These are phyloP conservation scores for Astyanax mexicanus DNA, from an alignment of 2,797 vertebrate genomes.

Conservation along the genomic window DNA sequence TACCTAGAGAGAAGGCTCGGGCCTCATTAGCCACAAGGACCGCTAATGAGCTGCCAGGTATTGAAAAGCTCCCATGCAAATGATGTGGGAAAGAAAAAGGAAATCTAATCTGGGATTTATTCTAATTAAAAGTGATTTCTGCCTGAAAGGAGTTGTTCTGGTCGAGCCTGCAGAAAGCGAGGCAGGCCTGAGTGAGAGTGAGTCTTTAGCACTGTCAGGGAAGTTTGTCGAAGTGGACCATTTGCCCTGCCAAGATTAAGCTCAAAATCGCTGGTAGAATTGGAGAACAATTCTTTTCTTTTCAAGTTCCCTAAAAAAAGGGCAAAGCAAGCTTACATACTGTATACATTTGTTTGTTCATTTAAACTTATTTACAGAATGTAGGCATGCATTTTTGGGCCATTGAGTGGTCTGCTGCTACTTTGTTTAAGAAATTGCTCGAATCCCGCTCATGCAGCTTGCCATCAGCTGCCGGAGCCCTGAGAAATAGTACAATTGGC, in stretches of 20 bases:
- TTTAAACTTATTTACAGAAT: too few relatives aligned
- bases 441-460: too few relatives aligned
- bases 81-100: constrained; percentile 65
- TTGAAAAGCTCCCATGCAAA: constrained; percentile 70
- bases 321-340: too few relatives aligned
- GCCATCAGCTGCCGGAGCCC: too few relatives aligned
- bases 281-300: not conserved
- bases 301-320: too few relatives aligned
- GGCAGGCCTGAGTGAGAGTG: not conserved
- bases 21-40: constrained; percentile 65
- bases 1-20: constrained; percentile 61
- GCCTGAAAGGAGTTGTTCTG: constrained; percentile 69
- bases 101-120: constrained; percentile 77
- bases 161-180: constrained; percentile 45
- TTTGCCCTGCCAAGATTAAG: not conserved
- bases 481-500: too few relatives aligned
- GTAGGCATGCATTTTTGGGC: too few relatives aligned
- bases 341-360: too few relatives aligned
- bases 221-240: not conserved
- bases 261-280: not conserved
- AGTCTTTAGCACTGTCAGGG: constrained; percentile 17
- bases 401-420: too few relatives aligned
- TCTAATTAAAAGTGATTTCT: constrained; percentile 81
- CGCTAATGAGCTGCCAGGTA: constrained; percentile 73
- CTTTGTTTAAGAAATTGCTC: too few relatives aligned